Evolutionary conservation across 2,797 vertebrate genomes (phyloP).

Genomic region (Anguilla obscura): DNA sequence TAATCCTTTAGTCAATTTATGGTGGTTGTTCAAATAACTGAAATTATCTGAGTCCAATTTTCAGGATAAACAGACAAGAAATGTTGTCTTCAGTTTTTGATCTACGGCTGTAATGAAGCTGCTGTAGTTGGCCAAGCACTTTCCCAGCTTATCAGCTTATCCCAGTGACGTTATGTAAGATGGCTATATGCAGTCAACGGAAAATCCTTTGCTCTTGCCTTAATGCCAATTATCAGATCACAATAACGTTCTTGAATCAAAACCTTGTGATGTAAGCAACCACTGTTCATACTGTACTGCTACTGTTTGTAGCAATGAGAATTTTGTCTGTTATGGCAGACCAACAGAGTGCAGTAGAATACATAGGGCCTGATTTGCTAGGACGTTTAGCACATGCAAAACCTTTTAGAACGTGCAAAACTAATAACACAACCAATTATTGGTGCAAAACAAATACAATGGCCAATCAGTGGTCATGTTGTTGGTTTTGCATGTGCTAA

Average conservation of each 20-base stretch:
- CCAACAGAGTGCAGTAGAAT: not conserved
- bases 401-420: no score
- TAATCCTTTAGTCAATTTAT: not conserved
- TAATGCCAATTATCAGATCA: constrained; percentile 77
- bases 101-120: constrained; percentile 19
- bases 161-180: constrained; percentile 64
- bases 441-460: no score
- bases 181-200: constrained; percentile 68
- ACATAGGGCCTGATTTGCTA: not conserved
- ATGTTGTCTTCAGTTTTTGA: constrained; percentile 11
- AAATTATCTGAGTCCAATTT: not conserved
- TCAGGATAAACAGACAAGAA: not conserved
- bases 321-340: not conserved
- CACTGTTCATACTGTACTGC: not conserved
- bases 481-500: no score
- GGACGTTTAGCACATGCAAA: no score
- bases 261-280: constrained; percentile 39
- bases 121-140: constrained; percentile 43
- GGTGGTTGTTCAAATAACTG: not conserved
- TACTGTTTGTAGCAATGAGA: not conserved
- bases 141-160: constrained; percentile 68
- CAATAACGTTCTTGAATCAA: constrained; percentile 58
- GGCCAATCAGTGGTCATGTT: no score
- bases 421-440: no score
- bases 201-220: constrained; percentile 65